Conservation (phyloP, 2,797 vertebrate species). For the Anas flavirostris region DNA sequence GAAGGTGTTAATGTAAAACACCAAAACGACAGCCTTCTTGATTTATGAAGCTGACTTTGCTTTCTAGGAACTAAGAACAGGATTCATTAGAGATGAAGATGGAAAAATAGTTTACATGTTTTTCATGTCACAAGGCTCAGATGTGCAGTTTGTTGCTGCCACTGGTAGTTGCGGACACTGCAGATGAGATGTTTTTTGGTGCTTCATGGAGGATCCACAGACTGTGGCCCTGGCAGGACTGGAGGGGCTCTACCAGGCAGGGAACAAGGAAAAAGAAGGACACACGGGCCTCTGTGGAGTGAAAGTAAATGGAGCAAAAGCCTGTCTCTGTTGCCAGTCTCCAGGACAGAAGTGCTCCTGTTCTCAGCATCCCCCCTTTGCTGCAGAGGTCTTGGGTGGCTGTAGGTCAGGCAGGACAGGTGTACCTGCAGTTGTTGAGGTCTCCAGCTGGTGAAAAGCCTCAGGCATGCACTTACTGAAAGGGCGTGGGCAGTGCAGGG, state of each 20-base stretch:
- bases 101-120: neutral
- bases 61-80: constrained; percentile 33
- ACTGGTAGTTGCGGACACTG: neutral
- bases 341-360: neutral
- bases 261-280: neutral
- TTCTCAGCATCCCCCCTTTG: neutral
- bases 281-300: neutral
- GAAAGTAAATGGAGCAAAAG: neutral
- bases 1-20: constrained; percentile 61
- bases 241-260: neutral
- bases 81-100: neutral
- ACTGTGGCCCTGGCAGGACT: neutral
- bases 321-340: neutral
- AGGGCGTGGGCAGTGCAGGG: neutral
- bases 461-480: neutral
- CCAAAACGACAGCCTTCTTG: constrained; percentile 37
- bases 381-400: neutral
- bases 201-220: neutral
- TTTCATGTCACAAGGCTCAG: neutral
- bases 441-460: neutral
- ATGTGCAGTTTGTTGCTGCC: neutral
- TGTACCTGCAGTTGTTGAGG: neutral
- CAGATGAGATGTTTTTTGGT: neutral
- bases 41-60: constrained; percentile 35
- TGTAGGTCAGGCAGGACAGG: neutral